These are phyloP conservation scores for Probosciger aterrimus DNA, from an alignment of 2,113 vertebrate genomes.

Conservation along the genomic window DNA sequence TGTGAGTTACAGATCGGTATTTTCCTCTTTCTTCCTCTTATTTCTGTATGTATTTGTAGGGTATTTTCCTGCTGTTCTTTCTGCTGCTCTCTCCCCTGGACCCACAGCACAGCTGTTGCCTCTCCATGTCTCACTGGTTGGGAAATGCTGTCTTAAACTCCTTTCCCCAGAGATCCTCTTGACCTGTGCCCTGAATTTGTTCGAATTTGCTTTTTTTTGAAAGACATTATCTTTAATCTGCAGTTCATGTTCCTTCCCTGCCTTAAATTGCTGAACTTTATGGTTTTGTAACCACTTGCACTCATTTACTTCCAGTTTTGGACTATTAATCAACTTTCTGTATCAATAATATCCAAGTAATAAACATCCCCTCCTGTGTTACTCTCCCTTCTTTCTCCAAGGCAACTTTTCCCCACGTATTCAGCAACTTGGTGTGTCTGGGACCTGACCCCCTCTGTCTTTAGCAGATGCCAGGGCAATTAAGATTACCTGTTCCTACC, in stretches of 20 bases:
- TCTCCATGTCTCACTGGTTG: slow-evolving; percentile 59
- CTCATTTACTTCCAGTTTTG: slow-evolving; percentile 26
- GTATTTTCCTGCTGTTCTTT: slow-evolving; percentile 41
- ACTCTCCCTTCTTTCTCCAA: background rate
- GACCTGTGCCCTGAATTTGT: slow-evolving; percentile 66
- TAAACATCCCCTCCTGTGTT: background rate
- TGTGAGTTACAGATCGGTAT: background rate
- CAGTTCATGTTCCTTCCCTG: slow-evolving; percentile 15
- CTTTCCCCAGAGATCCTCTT: slow-evolving; percentile 63
- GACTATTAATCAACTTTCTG: background rate
- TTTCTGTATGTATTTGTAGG: background rate
- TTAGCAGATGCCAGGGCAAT: background rate
- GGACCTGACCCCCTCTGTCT: background rate
- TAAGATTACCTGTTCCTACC: background rate
- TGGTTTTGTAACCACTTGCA: slow-evolving; percentile 21
- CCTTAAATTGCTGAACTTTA: background rate
- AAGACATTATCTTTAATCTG: slow-evolving; percentile 54
- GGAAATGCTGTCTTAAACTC: slow-evolving; percentile 63
- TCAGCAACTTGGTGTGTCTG: background rate
- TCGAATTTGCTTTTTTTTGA: slow-evolving; percentile 38
- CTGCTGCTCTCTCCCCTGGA: slow-evolving; percentile 28
- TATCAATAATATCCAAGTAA: slow-evolving; percentile 1
- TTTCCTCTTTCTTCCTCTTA: background rate
- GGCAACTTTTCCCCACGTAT: background rate
- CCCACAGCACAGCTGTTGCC: slow-evolving; percentile 63